Conservation (phyloP, 2,797 vertebrate genomes). For the Propithecus deckenii region DNA sequence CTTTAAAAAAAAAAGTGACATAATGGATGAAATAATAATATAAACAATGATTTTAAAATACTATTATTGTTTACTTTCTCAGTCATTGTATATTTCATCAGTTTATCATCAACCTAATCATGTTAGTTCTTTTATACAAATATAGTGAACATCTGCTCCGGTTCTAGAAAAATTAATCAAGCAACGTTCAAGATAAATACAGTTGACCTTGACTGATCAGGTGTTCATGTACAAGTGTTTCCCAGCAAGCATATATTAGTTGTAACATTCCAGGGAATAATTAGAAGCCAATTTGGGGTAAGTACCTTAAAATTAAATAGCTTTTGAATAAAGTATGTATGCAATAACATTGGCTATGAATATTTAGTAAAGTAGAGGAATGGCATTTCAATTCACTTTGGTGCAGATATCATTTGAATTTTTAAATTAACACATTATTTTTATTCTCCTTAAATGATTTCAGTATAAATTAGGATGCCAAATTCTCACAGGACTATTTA, state of each 20-base stretch:
- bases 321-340: slow-evolving; percentile 9
- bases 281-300: slow-evolving; percentile 49
- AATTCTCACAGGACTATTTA: background rate
- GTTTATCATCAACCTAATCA: background rate
- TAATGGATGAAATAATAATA: background rate
- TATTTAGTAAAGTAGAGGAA: background rate
- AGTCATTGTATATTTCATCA: background rate
- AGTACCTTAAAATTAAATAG: slow-evolving; percentile 53
- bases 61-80: background rate
- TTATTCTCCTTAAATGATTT: background rate
- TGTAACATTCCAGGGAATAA: background rate
- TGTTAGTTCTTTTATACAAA: background rate
- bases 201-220: slow-evolving; percentile 49
- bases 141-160: background rate
- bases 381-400: background rate
- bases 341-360: background rate
- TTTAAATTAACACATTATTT: slow-evolving; percentile 3
- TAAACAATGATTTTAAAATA: background rate
- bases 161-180: slow-evolving; percentile 65
- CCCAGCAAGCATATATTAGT: slow-evolving; percentile 40
- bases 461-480: background rate
- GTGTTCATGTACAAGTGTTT: background rate
- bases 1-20: background rate
- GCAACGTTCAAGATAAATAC: slow-evolving; percentile 40
- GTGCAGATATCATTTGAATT: background rate